phyloP scores from a whole-genome alignment of 2,888 invertebrate species.

The Heliconius sara region DNA sequence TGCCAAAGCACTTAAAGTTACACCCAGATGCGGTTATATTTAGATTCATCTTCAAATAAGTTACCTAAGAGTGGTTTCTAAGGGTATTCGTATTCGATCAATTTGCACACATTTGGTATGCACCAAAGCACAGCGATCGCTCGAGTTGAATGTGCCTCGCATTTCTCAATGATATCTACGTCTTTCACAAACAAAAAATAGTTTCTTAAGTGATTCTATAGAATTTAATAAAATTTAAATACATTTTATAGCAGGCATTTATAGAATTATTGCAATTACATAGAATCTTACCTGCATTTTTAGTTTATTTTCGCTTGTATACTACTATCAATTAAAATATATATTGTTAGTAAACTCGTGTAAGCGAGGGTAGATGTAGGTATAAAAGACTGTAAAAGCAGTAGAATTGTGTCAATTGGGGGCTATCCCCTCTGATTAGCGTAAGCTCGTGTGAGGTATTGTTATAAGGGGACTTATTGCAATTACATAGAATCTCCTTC shows the following conservation, averaged over 20 bases:
- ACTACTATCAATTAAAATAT: neutral
- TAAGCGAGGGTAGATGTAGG: no score
- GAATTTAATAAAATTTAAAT: neutral
- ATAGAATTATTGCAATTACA: no score
- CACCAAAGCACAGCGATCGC: slow-evolving; percentile 67
- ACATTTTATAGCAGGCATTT: neutral
- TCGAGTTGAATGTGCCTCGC: slow-evolving; percentile 70
- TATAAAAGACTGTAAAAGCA: no score
- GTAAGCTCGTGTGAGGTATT: no score
- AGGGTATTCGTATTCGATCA: slow-evolving; percentile 74
- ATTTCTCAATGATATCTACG: slow-evolving; percentile 64
- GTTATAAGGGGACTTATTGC: no score
- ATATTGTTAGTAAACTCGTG: no score
- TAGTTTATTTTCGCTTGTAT: neutral
- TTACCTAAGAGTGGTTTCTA: slow-evolving; percentile 46
- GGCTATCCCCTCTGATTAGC: no score
- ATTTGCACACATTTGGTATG: slow-evolving; percentile 75
- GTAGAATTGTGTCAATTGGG: no score
- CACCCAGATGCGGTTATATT: neutral
- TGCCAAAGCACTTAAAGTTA: slow-evolving; percentile 2
- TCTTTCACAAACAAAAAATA: slow-evolving; percentile 36
- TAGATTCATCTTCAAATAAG: slow-evolving; percentile 23
- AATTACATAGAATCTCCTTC: no score
- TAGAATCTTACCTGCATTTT: neutral
- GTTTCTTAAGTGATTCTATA: neutral